Evolutionary conservation across 64 coral and sea anemone genomes (phyloP).

Genomic region (Dendrophyllia cribrosa): DNA sequence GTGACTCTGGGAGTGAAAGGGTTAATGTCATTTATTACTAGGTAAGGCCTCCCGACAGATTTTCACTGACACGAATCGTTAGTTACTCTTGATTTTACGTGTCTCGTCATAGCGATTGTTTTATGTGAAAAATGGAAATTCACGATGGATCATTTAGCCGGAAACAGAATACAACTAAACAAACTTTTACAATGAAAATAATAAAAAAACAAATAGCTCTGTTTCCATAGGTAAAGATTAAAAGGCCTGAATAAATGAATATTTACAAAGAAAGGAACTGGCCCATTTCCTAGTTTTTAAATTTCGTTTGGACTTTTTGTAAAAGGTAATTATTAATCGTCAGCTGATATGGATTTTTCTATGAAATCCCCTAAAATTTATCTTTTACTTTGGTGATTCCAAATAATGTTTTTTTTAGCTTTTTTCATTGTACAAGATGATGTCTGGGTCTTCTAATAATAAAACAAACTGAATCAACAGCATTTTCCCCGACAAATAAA

Average conservation of each 20-base stretch:
- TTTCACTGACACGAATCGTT: no score
- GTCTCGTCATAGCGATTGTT: no score
- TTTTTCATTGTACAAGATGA: no score
- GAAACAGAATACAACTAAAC: background rate
- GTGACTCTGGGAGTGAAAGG: no score
- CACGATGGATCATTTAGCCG: background rate
- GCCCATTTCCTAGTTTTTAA: background rate
- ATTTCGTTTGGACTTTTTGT: no score
- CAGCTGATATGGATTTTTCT: background rate
- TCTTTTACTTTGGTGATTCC: no score
- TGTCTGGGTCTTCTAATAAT: background rate
- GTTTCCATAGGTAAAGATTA: background rate
- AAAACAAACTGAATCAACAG: background rate
- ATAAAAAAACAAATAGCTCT: background rate
- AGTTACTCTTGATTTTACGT: no score
- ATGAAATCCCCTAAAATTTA: no score
- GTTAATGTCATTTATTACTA: no score
- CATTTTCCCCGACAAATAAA: background rate
- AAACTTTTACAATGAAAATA: background rate
- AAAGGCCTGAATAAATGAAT: background rate
- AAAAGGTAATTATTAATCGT: no score
- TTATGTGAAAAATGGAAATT: background rate
- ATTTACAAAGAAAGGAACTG: slow-evolving; percentile 5
- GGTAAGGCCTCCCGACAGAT: no score
- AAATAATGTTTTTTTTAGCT: no score